phyloP scores from a whole-genome alignment of 2,888 invertebrate genomes.

The Gnatocerus cornutus region DNA sequence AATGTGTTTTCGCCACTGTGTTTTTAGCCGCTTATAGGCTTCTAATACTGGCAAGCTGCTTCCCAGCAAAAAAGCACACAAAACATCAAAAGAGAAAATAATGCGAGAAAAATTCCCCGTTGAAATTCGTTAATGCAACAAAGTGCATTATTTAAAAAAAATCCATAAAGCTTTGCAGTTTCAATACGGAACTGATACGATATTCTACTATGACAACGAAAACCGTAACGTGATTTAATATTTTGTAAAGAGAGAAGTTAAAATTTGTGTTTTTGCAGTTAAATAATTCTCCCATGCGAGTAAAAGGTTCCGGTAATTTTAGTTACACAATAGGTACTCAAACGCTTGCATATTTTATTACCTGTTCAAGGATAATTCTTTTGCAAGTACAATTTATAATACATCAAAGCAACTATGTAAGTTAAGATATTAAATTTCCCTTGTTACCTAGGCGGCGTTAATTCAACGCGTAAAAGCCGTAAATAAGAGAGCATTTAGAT shows the following conservation, averaged over 20 bases:
- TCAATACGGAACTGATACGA: too few relatives aligned
- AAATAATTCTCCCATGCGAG: constrained; percentile 1
- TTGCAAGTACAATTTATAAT: constrained; percentile 14
- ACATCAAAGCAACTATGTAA: constrained; percentile 16
- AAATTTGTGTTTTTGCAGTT: not conserved
- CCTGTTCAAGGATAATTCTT: constrained; percentile 6
- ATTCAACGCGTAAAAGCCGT: not conserved
- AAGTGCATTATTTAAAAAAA: not conserved
- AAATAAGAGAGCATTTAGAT: constrained; percentile 21
- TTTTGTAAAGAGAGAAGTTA: not conserved
- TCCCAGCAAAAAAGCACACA: not conserved
- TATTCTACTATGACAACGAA: too few relatives aligned
- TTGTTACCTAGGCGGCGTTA: not conserved
- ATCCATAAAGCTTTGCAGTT: too few relatives aligned
- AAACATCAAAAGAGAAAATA: constrained; percentile 7
- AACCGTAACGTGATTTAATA: too few relatives aligned
- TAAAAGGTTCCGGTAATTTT: constrained; percentile 1
- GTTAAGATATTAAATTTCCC: constrained; percentile 6
- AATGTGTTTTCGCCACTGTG: not conserved
- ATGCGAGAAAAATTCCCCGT: not conserved
- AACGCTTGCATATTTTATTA: constrained; percentile 19
- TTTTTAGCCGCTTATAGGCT: not conserved
- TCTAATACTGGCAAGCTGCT: constrained; percentile 5
- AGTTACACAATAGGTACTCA: constrained; percentile 7
- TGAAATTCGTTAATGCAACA: constrained; percentile 1